Evolutionary conservation across 2,797 vertebrate genomes (phyloP), one percentile per base, ranked within the genome.

Genomic region (Channa striata): DNA sequence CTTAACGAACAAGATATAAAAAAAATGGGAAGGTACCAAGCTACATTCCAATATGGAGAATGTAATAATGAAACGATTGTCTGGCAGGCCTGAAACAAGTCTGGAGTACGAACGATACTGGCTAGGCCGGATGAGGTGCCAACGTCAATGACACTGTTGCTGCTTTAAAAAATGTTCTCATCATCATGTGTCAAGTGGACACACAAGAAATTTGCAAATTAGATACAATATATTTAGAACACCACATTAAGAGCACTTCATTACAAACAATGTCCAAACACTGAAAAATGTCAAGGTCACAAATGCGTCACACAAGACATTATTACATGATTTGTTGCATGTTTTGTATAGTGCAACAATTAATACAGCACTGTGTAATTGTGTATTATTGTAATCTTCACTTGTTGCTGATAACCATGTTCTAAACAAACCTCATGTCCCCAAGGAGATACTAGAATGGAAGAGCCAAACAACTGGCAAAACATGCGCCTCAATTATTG

Each of bases 401-500:
- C 48, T 50, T 54, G 56, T 64, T 76, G 42, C 30, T 68, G 36
- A 64, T 71, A 64, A 62, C 20, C 17, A 51, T 60, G 25, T 73
- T 56, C 47, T 5, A 40, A 25, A 68, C 3, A 42, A 42, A 43
- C 9, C 10, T 12, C 21, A 30, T 43, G n/a, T 82, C 80, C 68
- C 78, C 50, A 5, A 70, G 76, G 84, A 77, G 64, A 61, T n/a
- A 30, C 2, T 19, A 50, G 47, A 72, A 70, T 59, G 17, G 44
- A 77, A 11, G 53, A 77, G 62, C 77, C 48, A 71, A 73, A 74
- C 64, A 78, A 63, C 52, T 85, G 72, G 37, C 70, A 62, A 56
- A 83, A 87, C 68, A 84, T 77, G 72, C 68, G 57, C 81, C 81
- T 87, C 85, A 92, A 90, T 93, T 91, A 92, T 62, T 12, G 54